phyloP scores from a whole-genome alignment of 2,797 vertebrate species.

The Crypturellus tataupa region DNA sequence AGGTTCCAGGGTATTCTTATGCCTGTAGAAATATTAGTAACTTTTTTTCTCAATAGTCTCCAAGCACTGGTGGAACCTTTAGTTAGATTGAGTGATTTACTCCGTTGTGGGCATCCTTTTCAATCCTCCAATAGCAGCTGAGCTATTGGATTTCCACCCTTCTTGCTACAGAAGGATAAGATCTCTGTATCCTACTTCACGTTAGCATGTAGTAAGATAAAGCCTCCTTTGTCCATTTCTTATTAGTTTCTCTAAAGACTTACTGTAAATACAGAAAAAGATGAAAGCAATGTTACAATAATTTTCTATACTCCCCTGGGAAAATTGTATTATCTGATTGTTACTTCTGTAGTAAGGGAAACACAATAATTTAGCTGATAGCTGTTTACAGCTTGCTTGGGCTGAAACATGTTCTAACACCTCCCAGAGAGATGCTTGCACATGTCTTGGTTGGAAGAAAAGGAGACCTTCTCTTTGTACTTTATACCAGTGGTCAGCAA shows the following conservation, averaged over 20 bases:
- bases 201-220: not conserved
- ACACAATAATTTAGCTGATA: not conserved
- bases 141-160: not conserved
- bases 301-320: not conserved
- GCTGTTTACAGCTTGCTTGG: not conserved
- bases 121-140: not conserved
- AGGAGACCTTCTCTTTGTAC: not conserved
- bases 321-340: not conserved
- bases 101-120: not conserved
- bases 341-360: not conserved
- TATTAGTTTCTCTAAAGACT: not conserved
- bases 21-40: not conserved
- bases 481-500: not conserved
- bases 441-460: not conserved
- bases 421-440: not conserved
- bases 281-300: not conserved
- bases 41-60: not conserved
- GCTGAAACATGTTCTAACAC: not conserved
- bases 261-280: not conserved
- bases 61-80: not conserved
- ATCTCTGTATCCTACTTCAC: not conserved
- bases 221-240: not conserved
- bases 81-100: not conserved
- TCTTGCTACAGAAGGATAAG: not conserved
- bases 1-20: not conserved